A percentile compares a stretch with the other conserved stretches of the same genome.
Evolutionary conservation across 2,797 vertebrate genomes (phyloP).

Genomic region (Sardinella longiceps): DNA sequence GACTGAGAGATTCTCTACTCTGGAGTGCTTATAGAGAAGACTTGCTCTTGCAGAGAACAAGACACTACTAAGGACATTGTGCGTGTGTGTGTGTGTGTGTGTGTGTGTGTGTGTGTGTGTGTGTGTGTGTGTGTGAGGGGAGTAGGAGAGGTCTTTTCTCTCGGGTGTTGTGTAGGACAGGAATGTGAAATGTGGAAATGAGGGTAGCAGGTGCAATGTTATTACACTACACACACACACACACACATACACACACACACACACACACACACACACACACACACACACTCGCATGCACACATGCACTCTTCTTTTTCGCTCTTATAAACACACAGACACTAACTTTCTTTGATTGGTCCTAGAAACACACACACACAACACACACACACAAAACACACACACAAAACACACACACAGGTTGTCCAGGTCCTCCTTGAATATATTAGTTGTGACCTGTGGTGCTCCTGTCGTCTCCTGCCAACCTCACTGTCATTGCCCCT

Average conservation of each 20-base stretch:
- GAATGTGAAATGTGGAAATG: slow-evolving; percentile 47
- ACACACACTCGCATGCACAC: no score
- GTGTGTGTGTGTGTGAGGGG: background rate
- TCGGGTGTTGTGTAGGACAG: background rate
- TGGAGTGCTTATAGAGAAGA: no score
- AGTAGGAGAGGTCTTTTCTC: background rate
- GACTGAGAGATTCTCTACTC: no score
- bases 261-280: no score
- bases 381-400: no score
- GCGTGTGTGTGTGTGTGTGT: slow-evolving; percentile 21
- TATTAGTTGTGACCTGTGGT: background rate
- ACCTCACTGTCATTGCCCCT: background rate
- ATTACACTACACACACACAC: no score
- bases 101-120: slow-evolving; percentile 16
- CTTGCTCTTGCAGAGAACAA: no score
- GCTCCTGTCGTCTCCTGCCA: background rate
- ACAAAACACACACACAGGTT: no score
- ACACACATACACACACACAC: no score
- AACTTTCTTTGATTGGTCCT: background rate
- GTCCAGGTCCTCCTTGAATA: background rate
- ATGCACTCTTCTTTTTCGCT: no score
- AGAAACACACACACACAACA: no score
- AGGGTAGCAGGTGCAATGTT: slow-evolving; percentile 36
- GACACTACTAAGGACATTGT: no score
- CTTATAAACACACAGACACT: background rate